Evolutionary conservation across 2,113 vertebrate species (phyloP), one percentile per base, ranked within the genome.

Genomic region (Lepidothrix coronata): DNA sequence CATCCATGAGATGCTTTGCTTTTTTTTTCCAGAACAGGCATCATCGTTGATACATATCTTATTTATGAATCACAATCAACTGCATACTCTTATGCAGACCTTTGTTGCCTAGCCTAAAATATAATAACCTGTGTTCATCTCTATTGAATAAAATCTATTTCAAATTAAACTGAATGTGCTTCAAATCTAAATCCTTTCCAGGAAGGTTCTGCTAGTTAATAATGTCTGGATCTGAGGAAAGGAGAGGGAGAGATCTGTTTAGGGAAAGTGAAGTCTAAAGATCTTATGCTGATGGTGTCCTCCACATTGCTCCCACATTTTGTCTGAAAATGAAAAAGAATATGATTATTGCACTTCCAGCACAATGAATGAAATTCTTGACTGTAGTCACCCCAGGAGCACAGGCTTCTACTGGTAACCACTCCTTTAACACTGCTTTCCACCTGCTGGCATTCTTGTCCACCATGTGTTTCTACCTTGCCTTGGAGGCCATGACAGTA

Each of bases 241-340:
- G 12, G 27, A 66, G 18, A 71, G 31, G 9, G 5, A 67, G 20
- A 55, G 14, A 43, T 3, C 11, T 9, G 10, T 21, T 55, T 61
- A 22, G 46, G 33, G 31, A 43, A 83, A 68, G 10, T 14, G 18
- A 2, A 39, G 2, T 61, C 25, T 61, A 52, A 35, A 8, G 3
- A 23, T 37, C 25, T 1, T 25, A 12, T 0, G 0, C 27, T 75
- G n/a, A 5, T 76, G 4, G 0, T 30, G 31, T 44, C 59, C 22
- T 35, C 57, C 22, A 35, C 2, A 11, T 4, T 9, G 5, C 5
- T 49, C 9, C 11, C 33, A 17, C 11, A 2, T 44, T 92, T 54
- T 1, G 37, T 48, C 11, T 39, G 12, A 57, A 93, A 51, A 51
- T 48, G 3, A 31, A 74, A 73, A 80, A 37, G 2, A 73, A 65